Base-by-base conservation (phyloP, 2,797 vertebrate species). In the Heterohyrax brucei region DNA sequence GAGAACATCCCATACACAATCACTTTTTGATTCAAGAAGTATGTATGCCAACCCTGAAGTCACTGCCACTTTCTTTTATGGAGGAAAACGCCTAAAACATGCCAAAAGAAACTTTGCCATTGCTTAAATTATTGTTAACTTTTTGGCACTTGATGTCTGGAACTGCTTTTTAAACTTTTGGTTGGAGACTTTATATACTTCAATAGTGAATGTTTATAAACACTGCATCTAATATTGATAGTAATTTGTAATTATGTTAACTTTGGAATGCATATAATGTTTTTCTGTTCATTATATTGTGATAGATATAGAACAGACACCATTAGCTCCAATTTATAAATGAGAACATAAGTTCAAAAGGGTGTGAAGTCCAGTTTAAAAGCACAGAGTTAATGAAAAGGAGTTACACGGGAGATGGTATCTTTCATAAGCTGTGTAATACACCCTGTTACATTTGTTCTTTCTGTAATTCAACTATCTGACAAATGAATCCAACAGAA, bases 111-210 rank as follows among this genome's bases (percentile, higher is more conserved):
- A 88, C 78, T 81, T 76, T 16, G 77, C 3, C 50, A 83, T 14
- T 90, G 66, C 64, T 93, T 93, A 91, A 92, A 94, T 95, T 93
- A 91, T 39, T 94, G 53, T 87, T 82, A 76, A 87, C 19, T 73
- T 87, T 16, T 50, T 83, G 9, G 62, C 39, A 8, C 46, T 82
- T 90, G 19, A 88, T 85, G 8, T 64, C 33, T 81, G 21, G 19
- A 94, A 87, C 72, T 26, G 2, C 4, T 22, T 33, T 89, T 68
- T 75, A 66, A 26, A 30, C 77, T 46, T 92, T 79, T 89, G 50
- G 10, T 18, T 76, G 22, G 18, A 93, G 7, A 75, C 3, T 30
- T 83, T 24, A 73, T 75, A 50, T 64, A 48, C 70, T 61, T 85
- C 18, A 77, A 1, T 86, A 79, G 68, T 10, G 18, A 90, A 56